Conservation (phyloP, 2,113 vertebrate genomes). For the Lagopus muta region DNA sequence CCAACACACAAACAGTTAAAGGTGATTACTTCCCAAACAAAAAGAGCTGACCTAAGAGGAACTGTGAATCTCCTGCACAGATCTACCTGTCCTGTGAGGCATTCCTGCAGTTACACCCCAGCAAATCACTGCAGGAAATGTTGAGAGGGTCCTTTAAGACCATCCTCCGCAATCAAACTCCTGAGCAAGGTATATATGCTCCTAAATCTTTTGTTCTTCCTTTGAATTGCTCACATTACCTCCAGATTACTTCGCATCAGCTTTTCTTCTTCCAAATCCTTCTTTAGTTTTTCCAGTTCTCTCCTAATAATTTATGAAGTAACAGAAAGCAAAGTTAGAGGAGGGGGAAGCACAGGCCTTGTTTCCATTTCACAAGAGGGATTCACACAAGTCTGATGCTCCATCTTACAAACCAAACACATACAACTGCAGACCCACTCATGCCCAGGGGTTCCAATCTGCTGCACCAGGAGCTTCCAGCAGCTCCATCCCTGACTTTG, state of each 20-base stretch:
- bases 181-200: not conserved
- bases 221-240: slow-evolving; percentile 74
- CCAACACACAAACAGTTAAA: not conserved
- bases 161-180: not conserved
- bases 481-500: not conserved
- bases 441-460: not conserved
- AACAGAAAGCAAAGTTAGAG: not conserved
- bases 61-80: not conserved
- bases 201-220: not conserved
- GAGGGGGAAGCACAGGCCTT: not conserved
- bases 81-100: not conserved
- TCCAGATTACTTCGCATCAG: slow-evolving; percentile 85
- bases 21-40: not conserved
- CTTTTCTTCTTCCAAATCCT: slow-evolving; percentile 91
- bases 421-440: not conserved
- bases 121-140: not conserved
- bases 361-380: not conserved
- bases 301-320: slow-evolving; percentile 78
- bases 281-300: slow-evolving; percentile 89
- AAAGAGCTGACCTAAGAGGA: not conserved
- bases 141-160: not conserved
- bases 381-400: not conserved
- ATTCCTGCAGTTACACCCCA: not conserved
- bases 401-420: not conserved
- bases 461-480: not conserved